Conservation (phyloP, 2,113 vertebrate genomes). For the Tonatia bakeri region DNA sequence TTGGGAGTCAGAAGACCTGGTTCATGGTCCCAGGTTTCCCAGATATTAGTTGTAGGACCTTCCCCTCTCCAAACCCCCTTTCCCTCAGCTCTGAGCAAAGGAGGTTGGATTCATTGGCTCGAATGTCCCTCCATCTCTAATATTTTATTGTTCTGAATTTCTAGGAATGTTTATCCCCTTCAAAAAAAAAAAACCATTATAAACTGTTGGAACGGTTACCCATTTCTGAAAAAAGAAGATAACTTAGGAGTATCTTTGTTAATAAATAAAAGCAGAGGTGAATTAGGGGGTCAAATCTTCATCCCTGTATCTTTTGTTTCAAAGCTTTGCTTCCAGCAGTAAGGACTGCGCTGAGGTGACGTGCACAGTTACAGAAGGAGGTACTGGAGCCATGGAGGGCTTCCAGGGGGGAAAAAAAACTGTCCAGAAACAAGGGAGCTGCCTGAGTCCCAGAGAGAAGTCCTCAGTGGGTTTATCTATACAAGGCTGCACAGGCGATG, state of each 20-base stretch:
- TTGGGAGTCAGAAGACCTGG: slow-evolving; percentile 40
- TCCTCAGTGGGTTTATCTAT: not conserved
- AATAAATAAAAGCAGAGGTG: not conserved
- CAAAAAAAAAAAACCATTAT: not conserved
- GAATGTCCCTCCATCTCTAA: not conserved
- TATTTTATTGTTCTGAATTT: slow-evolving; percentile 37
- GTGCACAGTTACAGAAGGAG: not conserved
- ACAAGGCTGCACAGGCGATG: fast-evolving
- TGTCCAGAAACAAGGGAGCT: not conserved
- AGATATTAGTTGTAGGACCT: not conserved
- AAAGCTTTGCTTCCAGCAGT: not conserved
- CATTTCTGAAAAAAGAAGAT: not conserved
- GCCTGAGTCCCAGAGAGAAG: not conserved
- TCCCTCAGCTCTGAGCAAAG: not conserved
- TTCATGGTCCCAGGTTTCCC: slow-evolving; percentile 1
- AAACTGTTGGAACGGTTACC: not conserved
- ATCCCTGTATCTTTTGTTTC: not conserved
- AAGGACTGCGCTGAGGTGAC: not conserved
- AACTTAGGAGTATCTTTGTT: not conserved
- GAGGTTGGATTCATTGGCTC: not conserved
- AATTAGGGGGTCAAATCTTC: not conserved
- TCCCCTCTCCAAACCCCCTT: not conserved
- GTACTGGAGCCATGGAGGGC: not conserved
- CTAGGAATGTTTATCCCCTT: not conserved
- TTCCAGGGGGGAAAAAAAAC: not conserved